Evolutionary conservation across 2,797 vertebrate genomes (phyloP), one percentile per base, ranked within the genome.

Genomic region (Botia kubotai): DNA sequence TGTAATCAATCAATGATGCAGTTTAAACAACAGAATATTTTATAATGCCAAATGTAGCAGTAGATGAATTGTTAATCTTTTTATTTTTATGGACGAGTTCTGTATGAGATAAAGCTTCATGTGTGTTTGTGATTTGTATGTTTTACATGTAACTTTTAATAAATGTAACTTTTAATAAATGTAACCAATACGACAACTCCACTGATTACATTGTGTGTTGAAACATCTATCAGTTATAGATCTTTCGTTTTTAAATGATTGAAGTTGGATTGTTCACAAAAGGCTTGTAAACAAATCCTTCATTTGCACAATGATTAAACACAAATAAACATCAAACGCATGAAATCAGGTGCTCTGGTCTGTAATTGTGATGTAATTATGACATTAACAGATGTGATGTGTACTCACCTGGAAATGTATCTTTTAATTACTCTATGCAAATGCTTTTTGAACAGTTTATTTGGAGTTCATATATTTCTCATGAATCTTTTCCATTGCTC

Each of bases 91-190:
- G 73, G 33, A 81, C 76, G 62, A 19, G 63, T 79, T 76, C 26
- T 29, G 79, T 77, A 83, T 77, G 67, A 79, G 52, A 33, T 83
- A 67, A 81, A 71, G 75, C 83, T 77, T 80, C 72, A 81, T 68
- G 26, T 82, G 66, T 85, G 71, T 77, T 83, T 81, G 84, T 85
- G 82, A 82, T 83, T 81, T 81, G 33, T 84, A 81, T 85, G 84
- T 84, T 87, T 79, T 85, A 83, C 69, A 82, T 65, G 80, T 82
- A 82, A 72, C 66, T 83, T 87, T 80, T 85, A 87, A 87, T 87
- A 87, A 86, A 87, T 79, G 78, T 87, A 78, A 82, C 87, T 83
- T 87, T 80, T 85, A 87, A 87, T 87, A 87, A 86, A 87, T 79
- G 78, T 87, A 78, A 82, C 87, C 79, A 74, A 68, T 69, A 67